Base-by-base conservation (phyloP, 2,888 invertebrate species). In the Silvanus unidentatus region DNA sequence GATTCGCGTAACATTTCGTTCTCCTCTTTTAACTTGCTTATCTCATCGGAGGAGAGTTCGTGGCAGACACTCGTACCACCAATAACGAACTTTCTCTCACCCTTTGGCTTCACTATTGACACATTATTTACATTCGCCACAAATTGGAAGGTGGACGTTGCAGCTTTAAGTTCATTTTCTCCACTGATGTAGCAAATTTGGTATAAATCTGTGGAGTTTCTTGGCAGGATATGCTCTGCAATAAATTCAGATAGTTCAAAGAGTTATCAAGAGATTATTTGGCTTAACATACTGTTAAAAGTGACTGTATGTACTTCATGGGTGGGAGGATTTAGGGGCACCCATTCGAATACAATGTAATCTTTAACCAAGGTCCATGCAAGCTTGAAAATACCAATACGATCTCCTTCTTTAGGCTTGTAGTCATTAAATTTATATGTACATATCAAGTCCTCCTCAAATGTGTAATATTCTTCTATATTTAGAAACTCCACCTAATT, bases 141-240 rank as follows among this genome's bases (percentile, higher is more conserved):
- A 35, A 70, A 67, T 44, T 68, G 67, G 46, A 70, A 68, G 2
- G 68, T 63, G 14, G 60, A 57, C 47, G 69, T 69, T 4, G 66
- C 69, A 13, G 68, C 70, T 40, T 64, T 62, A 29, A 69, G 57
- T 37, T 63, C 62, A 50, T 68, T 68, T 37, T 68, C 65, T 10
- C 61, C 60, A 43, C 63, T 65, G 42, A 71, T 62, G 47, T 69
- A 71, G 50, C 69, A 69, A 40, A 71, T 58, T 47, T 71, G 70
- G 48, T 65, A 70, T 41, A 68, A 57, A 28, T 62, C 62, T n/a
- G 52, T 54, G 16, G 48, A 44, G 43, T 61, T 60, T 45, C 61
- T 65, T 10, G 69, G 69, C 29, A 70, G 53, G 43, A 58, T 52
- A 29, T 59, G 52, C 49, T 63, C 67, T 68, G 52, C 36, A 61